Evolutionary conservation across 2,888 invertebrate species (phyloP).

Genomic region (Andrena fulva): DNA sequence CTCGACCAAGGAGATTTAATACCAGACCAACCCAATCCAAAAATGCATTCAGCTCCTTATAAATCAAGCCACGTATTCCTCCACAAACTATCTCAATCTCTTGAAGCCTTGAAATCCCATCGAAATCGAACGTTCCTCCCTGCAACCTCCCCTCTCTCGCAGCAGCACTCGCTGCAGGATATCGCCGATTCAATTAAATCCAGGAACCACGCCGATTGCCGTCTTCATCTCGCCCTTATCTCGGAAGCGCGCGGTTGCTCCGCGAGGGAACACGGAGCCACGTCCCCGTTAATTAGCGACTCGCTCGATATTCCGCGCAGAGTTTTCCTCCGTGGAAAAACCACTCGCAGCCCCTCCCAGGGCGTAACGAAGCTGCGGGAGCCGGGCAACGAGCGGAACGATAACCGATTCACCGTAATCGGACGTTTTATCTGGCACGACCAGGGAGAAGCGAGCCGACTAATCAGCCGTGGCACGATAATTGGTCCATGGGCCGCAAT

Average conservation of each 20-base stretch:
- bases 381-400: slow-evolving; percentile 17
- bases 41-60: no score
- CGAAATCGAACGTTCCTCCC: no score
- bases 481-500: slow-evolving; percentile 54
- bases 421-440: slow-evolving; percentile 57
- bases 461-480: slow-evolving; percentile 65
- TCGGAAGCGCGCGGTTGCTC: background rate
- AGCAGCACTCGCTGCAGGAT: no score
- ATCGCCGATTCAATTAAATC: background rate
- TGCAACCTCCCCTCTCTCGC: no score
- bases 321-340: slow-evolving; percentile 39
- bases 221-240: slow-evolving; percentile 18
- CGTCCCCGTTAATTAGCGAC: slow-evolving; percentile 44
- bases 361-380: slow-evolving; percentile 31
- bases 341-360: background rate
- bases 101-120: no score
- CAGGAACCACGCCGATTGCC: background rate
- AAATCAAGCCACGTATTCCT: no score
- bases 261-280: background rate
- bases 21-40: no score
- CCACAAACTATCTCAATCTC: no score
- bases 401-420: slow-evolving; percentile 64
- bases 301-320: slow-evolving; percentile 16
- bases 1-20: no score
- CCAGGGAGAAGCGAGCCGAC: slow-evolving; percentile 37